Conservation (phyloP, 1,140 invertebrate species). For the Homarus americanus region DNA sequence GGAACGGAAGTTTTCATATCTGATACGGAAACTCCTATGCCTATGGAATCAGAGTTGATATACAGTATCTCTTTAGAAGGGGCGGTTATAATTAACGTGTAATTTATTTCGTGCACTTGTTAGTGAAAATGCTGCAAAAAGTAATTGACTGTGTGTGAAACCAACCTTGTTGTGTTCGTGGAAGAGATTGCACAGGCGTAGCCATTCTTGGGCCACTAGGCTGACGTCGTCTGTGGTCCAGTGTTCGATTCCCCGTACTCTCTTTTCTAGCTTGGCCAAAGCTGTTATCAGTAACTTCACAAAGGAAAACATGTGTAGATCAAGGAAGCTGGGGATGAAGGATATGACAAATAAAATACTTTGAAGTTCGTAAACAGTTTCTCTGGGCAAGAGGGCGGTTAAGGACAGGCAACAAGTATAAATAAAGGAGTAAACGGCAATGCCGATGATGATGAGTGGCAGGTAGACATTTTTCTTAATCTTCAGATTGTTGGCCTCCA, state of each 20-base stretch:
- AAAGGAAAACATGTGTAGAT: conserved; percentile 10
- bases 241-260: not conserved
- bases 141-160: not conserved
- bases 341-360: not conserved
- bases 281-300: not conserved
- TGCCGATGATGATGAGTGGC: not conserved
- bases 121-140: not conserved
- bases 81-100: too few species aligned
- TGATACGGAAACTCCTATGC: too few species aligned
- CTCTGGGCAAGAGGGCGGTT: not conserved
- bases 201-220: not conserved
- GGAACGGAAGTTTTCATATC: too few species aligned
- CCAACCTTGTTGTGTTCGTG: conserved; percentile 1
- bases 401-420: not conserved
- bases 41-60: too few species aligned
- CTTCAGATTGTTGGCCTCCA: not conserved
- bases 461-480: not conserved
- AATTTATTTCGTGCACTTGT: too few species aligned
- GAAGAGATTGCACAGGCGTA: conserved; percentile 4
- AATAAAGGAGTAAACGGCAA: not conserved
- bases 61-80: too few species aligned
- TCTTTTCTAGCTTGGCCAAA: not conserved
- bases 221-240: conserved; percentile 14
- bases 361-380: not conserved
- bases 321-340: conserved; percentile 6